Evolutionary conservation across 1,140 invertebrate species (phyloP).

Genomic region (Tetraneura akinire): DNA sequence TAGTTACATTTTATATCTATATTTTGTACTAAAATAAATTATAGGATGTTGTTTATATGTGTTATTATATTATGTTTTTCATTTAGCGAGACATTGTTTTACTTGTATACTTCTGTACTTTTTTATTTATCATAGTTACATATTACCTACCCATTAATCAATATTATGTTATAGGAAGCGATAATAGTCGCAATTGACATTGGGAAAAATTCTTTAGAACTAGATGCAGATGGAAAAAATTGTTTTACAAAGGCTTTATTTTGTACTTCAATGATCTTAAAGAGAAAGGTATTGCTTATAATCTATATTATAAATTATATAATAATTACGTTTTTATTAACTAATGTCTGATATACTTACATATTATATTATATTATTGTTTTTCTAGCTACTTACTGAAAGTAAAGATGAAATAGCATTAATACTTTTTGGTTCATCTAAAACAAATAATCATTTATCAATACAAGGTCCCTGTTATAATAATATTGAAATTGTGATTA

Average conservation of each 20-base stretch:
- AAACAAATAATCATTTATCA: slow-evolving; percentile 31
- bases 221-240: slow-evolving; percentile 1
- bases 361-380: neutral
- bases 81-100: too few relatives aligned
- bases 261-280: slow-evolving; percentile 28
- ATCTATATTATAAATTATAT: neutral
- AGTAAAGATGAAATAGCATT: slow-evolving; percentile 38
- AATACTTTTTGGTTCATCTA: slow-evolving; percentile 35
- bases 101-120: too few relatives aligned
- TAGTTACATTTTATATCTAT: too few relatives aligned
- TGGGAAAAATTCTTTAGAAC: slow-evolving; percentile 24
- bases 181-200: slow-evolving; percentile 30
- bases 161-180: neutral
- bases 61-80: too few relatives aligned
- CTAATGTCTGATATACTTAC: too few relatives aligned
- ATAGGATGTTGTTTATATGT: too few relatives aligned
- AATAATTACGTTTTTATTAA: neutral
- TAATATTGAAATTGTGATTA: slow-evolving; percentile 32
- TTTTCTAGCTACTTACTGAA: neutral
- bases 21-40: too few relatives aligned
- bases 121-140: too few relatives aligned
- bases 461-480: neutral
- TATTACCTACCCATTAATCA: too few relatives aligned
- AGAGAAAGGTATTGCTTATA: slow-evolving; percentile 22
- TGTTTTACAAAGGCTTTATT: slow-evolving; percentile 18